Conservation (phyloP, 1,140 invertebrate genomes). For the Drosophila tsacasi region DNA sequence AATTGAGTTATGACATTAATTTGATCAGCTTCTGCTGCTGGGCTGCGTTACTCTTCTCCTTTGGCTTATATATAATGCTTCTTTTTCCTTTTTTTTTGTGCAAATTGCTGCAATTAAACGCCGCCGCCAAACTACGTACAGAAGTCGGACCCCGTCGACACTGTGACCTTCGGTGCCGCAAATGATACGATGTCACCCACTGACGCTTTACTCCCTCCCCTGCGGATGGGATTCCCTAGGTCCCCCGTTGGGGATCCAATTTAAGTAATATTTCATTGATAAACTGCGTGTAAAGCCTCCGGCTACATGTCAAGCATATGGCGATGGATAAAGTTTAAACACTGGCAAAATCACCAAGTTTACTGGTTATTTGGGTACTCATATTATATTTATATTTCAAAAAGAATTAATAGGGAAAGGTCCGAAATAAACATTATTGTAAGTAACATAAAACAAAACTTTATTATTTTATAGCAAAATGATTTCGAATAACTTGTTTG, state of each 20-base stretch:
- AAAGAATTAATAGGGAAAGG: not conserved
- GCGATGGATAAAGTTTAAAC: conserved; percentile 25
- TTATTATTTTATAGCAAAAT: not conserved
- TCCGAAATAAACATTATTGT: not conserved
- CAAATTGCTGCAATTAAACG: conserved; percentile 78
- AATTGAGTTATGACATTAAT: conserved; percentile 83
- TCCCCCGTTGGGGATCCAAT: conserved; percentile 50
- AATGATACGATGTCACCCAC: conserved; percentile 50
- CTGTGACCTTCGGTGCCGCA: conserved; percentile 69
- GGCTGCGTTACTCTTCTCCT: conserved; percentile 12
- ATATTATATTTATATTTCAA: not conserved
- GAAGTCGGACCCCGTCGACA: conserved; percentile 36
- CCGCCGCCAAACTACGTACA: conserved; percentile 37
- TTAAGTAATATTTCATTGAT: conserved; percentile 78
- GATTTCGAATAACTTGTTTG: not conserved
- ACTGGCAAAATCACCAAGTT: not conserved
- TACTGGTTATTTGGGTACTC: not conserved
- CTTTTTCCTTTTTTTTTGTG: conserved; percentile 31
- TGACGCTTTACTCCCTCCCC: conserved; percentile 11
- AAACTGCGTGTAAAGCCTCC: conserved; percentile 53
- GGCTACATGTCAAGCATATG: conserved; percentile 40
- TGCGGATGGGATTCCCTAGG: conserved; percentile 17
- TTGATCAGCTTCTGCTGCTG: conserved; percentile 61
- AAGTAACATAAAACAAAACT: not conserved
- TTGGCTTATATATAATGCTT: not conserved